Evolutionary conservation across 2,888 invertebrate species (phyloP).

Genomic region (Dasypogon diadema): DNA sequence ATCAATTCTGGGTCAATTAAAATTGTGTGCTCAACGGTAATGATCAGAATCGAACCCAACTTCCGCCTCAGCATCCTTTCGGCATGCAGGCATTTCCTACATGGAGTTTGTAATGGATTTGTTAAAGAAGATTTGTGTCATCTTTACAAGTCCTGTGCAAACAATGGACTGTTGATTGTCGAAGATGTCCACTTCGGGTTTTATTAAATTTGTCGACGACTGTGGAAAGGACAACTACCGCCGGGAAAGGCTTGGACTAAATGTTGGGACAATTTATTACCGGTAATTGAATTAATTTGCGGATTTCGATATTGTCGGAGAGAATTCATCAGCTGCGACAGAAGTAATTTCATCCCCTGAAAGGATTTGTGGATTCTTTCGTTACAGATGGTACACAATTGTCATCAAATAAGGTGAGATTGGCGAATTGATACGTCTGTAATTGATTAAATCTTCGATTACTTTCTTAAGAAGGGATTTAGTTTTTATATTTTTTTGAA

Average conservation of each 20-base stretch:
- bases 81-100: conserved; percentile 30
- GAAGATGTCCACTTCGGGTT: conserved; percentile 51
- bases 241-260: conserved; percentile 29
- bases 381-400: not conserved
- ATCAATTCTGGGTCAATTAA: conserved; percentile 42
- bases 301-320: conserved; percentile 42
- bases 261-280: conserved; percentile 52
- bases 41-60: conserved; percentile 12
- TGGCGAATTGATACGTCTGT: not conserved
- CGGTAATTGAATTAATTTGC: conserved; percentile 55
- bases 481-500: too few relatives aligned
- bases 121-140: conserved; percentile 45
- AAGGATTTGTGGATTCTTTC: not conserved
- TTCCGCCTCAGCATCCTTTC: not conserved
- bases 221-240: conserved; percentile 5
- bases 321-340: conserved; percentile 30
- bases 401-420: not conserved
- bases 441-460: not conserved
- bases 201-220: conserved; percentile 42
- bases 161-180: conserved; percentile 52
- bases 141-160: conserved; percentile 43
- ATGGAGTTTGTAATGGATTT: conserved; percentile 34
- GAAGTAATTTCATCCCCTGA: conserved; percentile 36
- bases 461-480: not conserved
- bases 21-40: conserved; percentile 13